These are phyloP conservation scores for Pherbina coryleti DNA, from an alignment of 2,888 invertebrate species.

Conservation along the genomic window DNA sequence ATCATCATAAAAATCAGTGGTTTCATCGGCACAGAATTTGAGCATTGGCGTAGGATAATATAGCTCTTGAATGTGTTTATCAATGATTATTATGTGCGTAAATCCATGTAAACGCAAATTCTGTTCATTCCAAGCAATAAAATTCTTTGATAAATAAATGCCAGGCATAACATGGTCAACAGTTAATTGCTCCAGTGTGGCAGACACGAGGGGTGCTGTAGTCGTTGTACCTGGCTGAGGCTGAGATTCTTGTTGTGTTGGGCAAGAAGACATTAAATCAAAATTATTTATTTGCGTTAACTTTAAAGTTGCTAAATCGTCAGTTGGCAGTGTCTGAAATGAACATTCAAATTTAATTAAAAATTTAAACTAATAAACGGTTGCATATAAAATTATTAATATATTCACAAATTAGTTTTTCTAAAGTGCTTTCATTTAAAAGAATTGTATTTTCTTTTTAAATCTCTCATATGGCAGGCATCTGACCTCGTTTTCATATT, in stretches of 20 bases:
- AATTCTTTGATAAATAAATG: constrained; percentile 58
- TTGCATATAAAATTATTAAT: not conserved
- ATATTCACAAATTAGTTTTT: no score
- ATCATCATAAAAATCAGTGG: constrained; percentile 40
- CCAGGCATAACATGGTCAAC: constrained; percentile 58
- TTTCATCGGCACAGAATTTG: constrained; percentile 37
- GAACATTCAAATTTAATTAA: not conserved
- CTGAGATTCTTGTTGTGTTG: not conserved
- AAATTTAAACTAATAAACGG: not conserved
- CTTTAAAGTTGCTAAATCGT: constrained; percentile 20
- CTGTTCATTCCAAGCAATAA: constrained; percentile 55
- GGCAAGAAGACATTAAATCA: constrained; percentile 43
- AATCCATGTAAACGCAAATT: constrained; percentile 56
- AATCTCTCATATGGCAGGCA: no score
- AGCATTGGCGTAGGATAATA: constrained; percentile 51
- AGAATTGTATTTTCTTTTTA: no score
- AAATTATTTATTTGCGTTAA: constrained; percentile 41
- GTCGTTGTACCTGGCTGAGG: constrained; percentile 19
- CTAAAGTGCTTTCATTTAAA: no score
- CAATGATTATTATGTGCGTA: constrained; percentile 60
- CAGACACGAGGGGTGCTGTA: not conserved
- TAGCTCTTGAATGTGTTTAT: constrained; percentile 57
- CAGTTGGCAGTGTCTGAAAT: constrained; percentile 46
- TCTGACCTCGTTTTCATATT: no score
- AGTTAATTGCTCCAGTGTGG: constrained; percentile 42